Evolutionary conservation across 2,113 vertebrate species (phyloP), one percentile per base, ranked within the genome.

Genomic region (Raphicerus campestris): DNA sequence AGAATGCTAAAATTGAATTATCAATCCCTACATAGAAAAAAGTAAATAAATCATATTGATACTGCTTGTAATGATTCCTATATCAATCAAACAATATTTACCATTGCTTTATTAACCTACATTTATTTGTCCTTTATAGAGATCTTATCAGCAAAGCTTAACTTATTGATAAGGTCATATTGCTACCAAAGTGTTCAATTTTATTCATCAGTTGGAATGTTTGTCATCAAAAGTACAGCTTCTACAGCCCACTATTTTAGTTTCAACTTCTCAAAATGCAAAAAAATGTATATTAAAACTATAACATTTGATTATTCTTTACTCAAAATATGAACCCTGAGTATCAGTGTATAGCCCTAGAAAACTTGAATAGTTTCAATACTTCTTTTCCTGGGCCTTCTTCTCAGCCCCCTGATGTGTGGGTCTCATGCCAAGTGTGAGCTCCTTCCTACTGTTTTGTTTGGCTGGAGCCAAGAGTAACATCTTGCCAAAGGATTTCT

Each of bases 251-350:
- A 78, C 6, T 90, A 22, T 86, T 97, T 83, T 32, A 55, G 20
- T 90, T 93, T 55, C 24, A 90, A 49, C n/a, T 87, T 82, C 61
- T 78, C 61, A 39, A 96, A 94, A 86, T 94, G 55, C 87, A 87
- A 92, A 70, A 56, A 96, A 77, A 75, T 53, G 11, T n/a, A 35
- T 66, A 14, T 70, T 89, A 49, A 89, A 89, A 87, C 11, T 10
- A 30, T 70, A 95, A 87, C 14, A 22, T 88, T 94, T 94, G 56
- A 84, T 66, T 82, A 89, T 16, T 86, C 13, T 81, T 93, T 91
- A 24, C n/a, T 92, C 4, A 89, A 70, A 94, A 73, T 61, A 6
- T 87, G 32, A 85, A n/a, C 42, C 10, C 7, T 53, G 14, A 80
- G 13, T 53, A 75, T 82, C 42, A 49, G 20, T 42, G 24, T 13